Conservation (phyloP, 2,797 vertebrate genomes). For the Pelochelys cantorii region DNA sequence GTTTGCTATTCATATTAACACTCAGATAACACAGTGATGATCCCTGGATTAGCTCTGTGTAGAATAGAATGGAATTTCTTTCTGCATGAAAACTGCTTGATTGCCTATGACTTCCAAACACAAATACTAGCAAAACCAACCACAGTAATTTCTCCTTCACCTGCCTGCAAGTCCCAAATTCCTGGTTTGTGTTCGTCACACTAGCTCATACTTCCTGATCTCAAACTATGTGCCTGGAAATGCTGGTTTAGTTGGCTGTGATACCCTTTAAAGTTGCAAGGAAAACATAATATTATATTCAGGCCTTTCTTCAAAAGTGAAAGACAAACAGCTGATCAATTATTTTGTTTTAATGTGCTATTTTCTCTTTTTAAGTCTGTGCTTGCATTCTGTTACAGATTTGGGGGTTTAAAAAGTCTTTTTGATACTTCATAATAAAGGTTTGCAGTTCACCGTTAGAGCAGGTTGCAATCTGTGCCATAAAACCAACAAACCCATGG, state of each 20-base stretch:
- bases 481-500: neutral
- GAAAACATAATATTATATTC: neutral
- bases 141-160: neutral
- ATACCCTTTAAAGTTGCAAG: neutral
- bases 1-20: neutral
- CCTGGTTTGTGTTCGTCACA: conserved; percentile 3
- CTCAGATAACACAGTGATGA: neutral
- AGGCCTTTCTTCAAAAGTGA: neutral
- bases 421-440: neutral
- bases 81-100: neutral
- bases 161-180: neutral
- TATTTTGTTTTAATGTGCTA: neutral
- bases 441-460: neutral
- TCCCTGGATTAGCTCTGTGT: neutral
- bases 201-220: neutral
- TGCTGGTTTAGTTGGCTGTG: neutral
- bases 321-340: neutral
- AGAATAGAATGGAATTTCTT: neutral
- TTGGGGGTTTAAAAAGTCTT: neutral
- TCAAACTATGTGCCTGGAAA: neutral
- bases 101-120: conserved; percentile 17
- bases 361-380: neutral
- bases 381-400: neutral
- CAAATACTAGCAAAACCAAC: neutral
- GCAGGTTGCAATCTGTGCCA: neutral